Evolutionary conservation across 1,140 invertebrate species (phyloP), one percentile per base, ranked within the genome.

Genomic region (Probaryconus sp.): DNA sequence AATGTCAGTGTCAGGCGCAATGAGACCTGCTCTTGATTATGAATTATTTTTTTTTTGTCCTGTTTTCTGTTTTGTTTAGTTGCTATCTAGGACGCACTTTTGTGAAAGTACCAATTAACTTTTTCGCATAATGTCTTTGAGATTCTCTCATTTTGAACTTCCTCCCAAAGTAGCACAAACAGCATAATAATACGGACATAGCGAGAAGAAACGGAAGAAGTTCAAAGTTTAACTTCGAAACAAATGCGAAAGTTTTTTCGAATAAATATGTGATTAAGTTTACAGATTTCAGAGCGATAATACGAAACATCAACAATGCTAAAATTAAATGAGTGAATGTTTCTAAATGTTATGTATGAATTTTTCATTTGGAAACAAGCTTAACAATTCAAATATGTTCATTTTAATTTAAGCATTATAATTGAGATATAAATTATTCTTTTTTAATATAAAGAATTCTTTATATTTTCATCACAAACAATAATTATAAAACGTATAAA

Each of bases 241-340:
- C 67, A 61, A 70, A 63, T 30, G 56, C 40, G 6, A 26, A 37
- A 53, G 38, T 47, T 26, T 43, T 30, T 42, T 45, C 31, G 45
- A 68, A 68, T 68, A 68, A 68, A 68, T 68, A 58, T 58, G 64
- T 68, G 51, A 68, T 68, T 68, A 68, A 68, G 26, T 68, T 68
- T 60, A 7, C 35, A 18, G 31, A 50, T 28, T 68, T 48, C 9
- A 18, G 43, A 16, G 53, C 28, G 50, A 68, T 51, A 56, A 50
- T 56, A 30, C 51, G 43, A 35, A 47, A 48, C 28, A 55, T 58
- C 43, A 68, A 68, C 42, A 42, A 28, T n/a, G 31, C n/a, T 11
- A 9, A 11, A 28, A 11, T 2, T 14, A 28, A 21, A 51, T 63
- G 48, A 64, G 38, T 33, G 60, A 53, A 53, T 53, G 58, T 63